These are phyloP conservation scores for Poecile montanus DNA, from an alignment of 2,797 vertebrate species.

Conservation along the genomic window DNA sequence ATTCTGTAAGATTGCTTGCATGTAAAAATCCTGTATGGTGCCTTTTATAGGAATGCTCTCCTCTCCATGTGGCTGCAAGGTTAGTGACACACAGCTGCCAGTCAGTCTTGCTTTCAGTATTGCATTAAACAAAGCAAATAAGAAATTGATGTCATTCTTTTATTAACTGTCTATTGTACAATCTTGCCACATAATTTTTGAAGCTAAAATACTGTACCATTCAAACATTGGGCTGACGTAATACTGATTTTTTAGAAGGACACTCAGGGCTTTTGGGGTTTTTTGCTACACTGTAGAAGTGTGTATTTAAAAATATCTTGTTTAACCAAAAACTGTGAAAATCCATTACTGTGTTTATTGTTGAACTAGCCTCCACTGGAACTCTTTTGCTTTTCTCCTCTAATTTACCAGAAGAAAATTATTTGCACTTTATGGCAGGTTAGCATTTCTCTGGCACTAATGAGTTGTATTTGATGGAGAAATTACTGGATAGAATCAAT, in stretches of 20 bases:
- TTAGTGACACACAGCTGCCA: background rate
- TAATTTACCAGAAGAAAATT: background rate
- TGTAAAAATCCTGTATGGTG: background rate
- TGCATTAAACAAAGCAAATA: background rate
- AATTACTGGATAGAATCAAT: background rate
- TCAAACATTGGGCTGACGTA: background rate
- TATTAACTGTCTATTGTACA: background rate
- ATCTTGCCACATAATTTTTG: background rate
- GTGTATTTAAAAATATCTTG: background rate
- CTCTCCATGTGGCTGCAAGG: background rate
- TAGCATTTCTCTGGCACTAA: background rate
- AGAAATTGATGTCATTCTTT: background rate
- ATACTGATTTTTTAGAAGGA: background rate
- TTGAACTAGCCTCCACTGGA: background rate
- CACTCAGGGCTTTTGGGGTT: background rate
- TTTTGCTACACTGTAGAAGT: background rate
- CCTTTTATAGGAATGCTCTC: background rate
- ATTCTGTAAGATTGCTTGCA: background rate
- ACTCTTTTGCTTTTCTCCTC: background rate
- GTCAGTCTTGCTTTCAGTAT: background rate
- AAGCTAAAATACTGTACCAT: background rate
- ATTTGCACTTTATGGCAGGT: background rate
- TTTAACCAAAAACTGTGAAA: background rate
- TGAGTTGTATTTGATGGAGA: rapidly evolving
- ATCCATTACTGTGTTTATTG: background rate